Conservation (phyloP, 2,113 vertebrate genomes). For the Willisornis vidua region DNA sequence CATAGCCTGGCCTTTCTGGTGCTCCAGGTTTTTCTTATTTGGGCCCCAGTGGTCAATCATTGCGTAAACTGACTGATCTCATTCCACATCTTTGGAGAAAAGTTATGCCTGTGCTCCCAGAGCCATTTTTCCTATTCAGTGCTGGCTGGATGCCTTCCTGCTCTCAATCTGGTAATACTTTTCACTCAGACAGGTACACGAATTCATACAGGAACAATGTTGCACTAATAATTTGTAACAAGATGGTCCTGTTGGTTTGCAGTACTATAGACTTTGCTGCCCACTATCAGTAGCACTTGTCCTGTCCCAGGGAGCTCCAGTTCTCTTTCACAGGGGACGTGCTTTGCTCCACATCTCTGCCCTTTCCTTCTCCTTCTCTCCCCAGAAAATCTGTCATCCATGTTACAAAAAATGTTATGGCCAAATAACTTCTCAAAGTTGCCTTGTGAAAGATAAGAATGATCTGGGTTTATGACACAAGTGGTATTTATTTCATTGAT, state of each 20-base stretch:
- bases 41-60: rapidly evolving
- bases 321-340: neutral
- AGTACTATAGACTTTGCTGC: neutral
- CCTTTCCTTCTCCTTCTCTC: neutral
- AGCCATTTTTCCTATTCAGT: neutral
- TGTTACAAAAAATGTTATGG: neutral
- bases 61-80: neutral
- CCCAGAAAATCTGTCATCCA: neutral
- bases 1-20: neutral
- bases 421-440: neutral
- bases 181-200: neutral
- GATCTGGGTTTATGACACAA: neutral
- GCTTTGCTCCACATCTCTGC: rapidly evolving
- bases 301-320: rapidly evolving
- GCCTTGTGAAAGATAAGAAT: neutral
- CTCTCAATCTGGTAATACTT: neutral
- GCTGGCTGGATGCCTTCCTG: neutral
- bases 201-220: neutral
- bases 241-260: neutral
- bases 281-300: neutral
- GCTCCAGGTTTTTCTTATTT: neutral
- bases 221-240: neutral
- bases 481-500: neutral
- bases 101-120: neutral
- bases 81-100: neutral